Base-by-base conservation (phyloP, 2,797 vertebrate species). In the Cyprinodon diabolis region DNA sequence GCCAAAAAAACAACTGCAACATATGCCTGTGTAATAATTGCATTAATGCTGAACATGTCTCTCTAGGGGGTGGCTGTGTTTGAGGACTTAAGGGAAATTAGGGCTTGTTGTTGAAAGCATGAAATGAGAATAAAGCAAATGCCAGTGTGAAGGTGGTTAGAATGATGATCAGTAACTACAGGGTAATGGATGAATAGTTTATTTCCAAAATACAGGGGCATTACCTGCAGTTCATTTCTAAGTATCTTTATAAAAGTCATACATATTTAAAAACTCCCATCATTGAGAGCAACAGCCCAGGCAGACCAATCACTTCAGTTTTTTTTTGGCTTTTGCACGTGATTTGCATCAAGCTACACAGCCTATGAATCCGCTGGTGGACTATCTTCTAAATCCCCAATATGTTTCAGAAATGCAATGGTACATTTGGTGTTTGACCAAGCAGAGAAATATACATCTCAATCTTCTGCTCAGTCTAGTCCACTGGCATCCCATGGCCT, bases 21-120 rank as follows among this genome's bases (percentile, higher is more conserved):
- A 94, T 94, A 94, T 94, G 93, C 80, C 90, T 83, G 87, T 68
- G 90, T 93, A 94, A 93, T 94, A 94, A 94, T 92, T 94, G 91
- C 91, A 94, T 94, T 94, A 92, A 94, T 94, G 92, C 92, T 90
- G 89, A 90, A 93, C 93, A 93, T 80, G 86, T 84, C 91, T 94
- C 93, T 90, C 89, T 72, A 68, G 92, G 90, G 91, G 87, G 75
- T 40, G 78, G 72, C 78, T 85, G 78, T 54, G 74, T 81, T 86
- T 86, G 83, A 86, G 70, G 83, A 91, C 89, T 86, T 87, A 62
- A 71, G 88, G 87, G 82, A 86, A 89, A 91, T 90, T 89, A 90
- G 85, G 82, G 75, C 84, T 86, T 87, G 85, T 88, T 93, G 87
- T 87, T 68, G 74, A 91, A 89, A 85, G 87, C 87, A 90, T 89